phyloP scores from a whole-genome alignment of 2,797 vertebrate genomes.

The Buceros bicornis region DNA sequence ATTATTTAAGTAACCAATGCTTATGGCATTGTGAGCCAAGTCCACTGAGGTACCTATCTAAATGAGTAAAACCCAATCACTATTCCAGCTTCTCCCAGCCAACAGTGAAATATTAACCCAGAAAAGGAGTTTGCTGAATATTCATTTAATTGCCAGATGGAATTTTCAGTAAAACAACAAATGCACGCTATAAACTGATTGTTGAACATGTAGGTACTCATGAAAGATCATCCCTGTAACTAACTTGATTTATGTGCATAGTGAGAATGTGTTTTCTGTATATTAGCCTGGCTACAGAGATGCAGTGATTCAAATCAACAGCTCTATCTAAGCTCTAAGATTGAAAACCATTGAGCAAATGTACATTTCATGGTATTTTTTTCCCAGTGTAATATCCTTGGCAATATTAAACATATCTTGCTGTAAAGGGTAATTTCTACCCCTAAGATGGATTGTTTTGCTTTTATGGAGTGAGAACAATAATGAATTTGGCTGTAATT shows the following conservation, averaged over 20 bases:
- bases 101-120: constrained; percentile 2
- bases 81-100: neutral
- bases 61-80: neutral
- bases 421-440: neutral
- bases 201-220: neutral
- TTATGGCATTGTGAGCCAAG: neutral
- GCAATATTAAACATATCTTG: neutral
- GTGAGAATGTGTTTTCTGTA: neutral
- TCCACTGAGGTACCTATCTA: neutral
- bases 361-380: neutral
- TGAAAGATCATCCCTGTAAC: neutral
- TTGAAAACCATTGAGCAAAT: neutral
- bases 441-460: neutral
- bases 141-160: neutral
- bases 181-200: neutral
- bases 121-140: neutral
- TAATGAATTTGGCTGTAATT: constrained; percentile 48
- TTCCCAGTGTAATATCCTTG: constrained; percentile 47
- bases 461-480: neutral
- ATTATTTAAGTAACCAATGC: neutral
- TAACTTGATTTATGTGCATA: neutral
- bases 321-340: neutral
- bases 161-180: neutral
- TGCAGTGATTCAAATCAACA: neutral
- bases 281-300: neutral